phyloP scores from a whole-genome alignment of 2,888 invertebrate genomes.

The Epinotia ramella region DNA sequence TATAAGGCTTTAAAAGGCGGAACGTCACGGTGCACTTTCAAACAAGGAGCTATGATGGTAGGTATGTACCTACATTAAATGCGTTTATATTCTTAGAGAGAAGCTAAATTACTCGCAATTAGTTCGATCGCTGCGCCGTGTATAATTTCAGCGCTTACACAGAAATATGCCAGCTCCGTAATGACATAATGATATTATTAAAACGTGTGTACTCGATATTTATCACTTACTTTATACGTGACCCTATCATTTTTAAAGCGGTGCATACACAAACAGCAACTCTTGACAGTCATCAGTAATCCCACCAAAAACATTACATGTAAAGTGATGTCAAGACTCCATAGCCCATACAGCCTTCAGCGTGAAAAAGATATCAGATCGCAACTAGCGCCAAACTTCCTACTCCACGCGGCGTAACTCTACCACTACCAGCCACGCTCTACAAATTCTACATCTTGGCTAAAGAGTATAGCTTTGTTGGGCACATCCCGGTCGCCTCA shows the following conservation, averaged over 20 bases:
- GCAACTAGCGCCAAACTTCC: too few relatives aligned
- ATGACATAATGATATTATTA: constrained; percentile 39
- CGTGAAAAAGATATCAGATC: too few relatives aligned
- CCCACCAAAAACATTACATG: too few relatives aligned
- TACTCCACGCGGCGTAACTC: too few relatives aligned
- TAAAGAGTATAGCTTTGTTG: too few relatives aligned
- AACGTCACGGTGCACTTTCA: background rate
- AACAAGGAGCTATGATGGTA: background rate
- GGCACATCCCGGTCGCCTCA: too few relatives aligned
- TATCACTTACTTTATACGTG: constrained; percentile 13
- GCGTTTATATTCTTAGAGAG: constrained; percentile 24
- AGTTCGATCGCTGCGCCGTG: constrained; percentile 12
- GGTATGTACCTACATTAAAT: background rate
- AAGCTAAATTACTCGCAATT: constrained; percentile 28
- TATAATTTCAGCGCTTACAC: constrained; percentile 30
- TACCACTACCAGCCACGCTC: too few relatives aligned
- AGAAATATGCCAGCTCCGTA: constrained; percentile 21
- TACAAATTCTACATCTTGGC: too few relatives aligned
- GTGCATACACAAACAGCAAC: constrained; percentile 2
- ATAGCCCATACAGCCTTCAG: too few relatives aligned
- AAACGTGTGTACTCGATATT: constrained; percentile 23
- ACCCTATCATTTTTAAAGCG: constrained; percentile 9
- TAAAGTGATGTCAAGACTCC: too few relatives aligned
- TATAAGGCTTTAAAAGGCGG: background rate
- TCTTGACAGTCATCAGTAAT: too few relatives aligned